Evolutionary conservation across 1,140 invertebrate species (phyloP).

Genomic region (Meteorus sp.): DNA sequence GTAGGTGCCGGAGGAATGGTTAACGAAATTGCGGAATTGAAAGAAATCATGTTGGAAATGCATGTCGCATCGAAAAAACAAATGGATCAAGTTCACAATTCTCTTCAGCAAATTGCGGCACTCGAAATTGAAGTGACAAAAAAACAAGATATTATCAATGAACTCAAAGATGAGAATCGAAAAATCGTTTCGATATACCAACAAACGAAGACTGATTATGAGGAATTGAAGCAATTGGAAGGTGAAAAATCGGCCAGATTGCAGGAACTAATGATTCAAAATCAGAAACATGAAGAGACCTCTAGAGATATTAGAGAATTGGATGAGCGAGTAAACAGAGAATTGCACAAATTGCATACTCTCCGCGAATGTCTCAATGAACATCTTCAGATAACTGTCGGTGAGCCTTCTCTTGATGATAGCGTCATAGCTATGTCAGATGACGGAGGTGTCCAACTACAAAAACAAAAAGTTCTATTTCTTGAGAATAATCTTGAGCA

Average conservation of each 20-base stretch:
- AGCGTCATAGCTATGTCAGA: conserved; percentile 87
- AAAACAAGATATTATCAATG: conserved; percentile 87
- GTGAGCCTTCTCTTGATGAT: conserved; percentile 77
- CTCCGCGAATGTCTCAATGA: conserved; percentile 97
- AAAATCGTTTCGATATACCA: conserved; percentile 90
- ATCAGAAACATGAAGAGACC: conserved; percentile 90
- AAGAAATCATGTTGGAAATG: conserved; percentile 81
- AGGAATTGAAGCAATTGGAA: conserved; percentile 93
- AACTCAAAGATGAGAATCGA: conserved; percentile 94
- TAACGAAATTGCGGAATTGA: conserved; percentile 81
- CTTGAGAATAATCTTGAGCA: conserved; percentile 99
- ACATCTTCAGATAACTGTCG: conserved; percentile 83
- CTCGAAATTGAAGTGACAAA: conserved; percentile 91
- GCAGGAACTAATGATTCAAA: conserved; percentile 89
- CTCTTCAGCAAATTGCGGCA: conserved; percentile 86
- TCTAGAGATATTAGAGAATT: conserved; percentile 96
- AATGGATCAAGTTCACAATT: conserved; percentile 91
- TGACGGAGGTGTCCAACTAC: conserved; percentile 90
- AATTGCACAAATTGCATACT: conserved; percentile 97
- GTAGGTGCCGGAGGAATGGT: conserved; percentile 76
- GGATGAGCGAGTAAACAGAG: conserved; percentile 96
- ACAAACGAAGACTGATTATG: conserved; percentile 92
- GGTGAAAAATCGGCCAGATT: conserved; percentile 90
- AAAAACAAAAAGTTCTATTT: conserved; percentile 99
- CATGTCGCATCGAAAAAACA: conserved; percentile 86